Evolutionary conservation across 2,888 invertebrate species (phyloP), one percentile per base, ranked within the genome.

Genomic region (Caenorhabditis plicata): DNA sequence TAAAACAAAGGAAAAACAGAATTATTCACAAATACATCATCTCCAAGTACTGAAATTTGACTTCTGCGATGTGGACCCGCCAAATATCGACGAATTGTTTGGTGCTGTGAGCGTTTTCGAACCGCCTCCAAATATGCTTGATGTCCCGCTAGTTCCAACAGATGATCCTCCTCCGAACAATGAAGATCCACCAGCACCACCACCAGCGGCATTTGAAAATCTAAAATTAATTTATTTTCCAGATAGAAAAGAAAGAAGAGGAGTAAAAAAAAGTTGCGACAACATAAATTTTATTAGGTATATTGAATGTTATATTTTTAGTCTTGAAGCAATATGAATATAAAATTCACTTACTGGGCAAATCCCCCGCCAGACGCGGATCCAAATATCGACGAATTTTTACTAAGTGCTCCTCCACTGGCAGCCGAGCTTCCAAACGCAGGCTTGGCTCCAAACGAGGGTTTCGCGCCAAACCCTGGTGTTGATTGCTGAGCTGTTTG

Each of bases 311-410:
- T n/a, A n/a, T n/a, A n/a, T n/a, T n/a, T n/a, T n/a, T n/a, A n/a
- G n/a, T n/a, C n/a, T n/a, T n/a, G n/a, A n/a, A n/a, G n/a, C n/a
- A n/a, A n/a, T n/a, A n/a, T n/a, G n/a, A n/a, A n/a, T n/a, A n/a
- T n/a, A n/a, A n/a, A n/a, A n/a, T n/a, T n/a, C n/a, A n/a, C n/a
- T n/a, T n/a, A n/a, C n/a, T n/a, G n/a, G n/a, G 39, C 31, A 4
- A 25, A 9, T n/a, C 47, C 23, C 19, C 39, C 23, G 2, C 42
- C 22, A 5, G 51, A 25, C 2, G 42, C 26, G 2, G 40, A 48
- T 26, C 58, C 58, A 20, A 60, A 60, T 19, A 60, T 60, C 11
- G 60, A 60, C 13, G 60, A 40, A 31, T 53, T 53, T 23, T 60
- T 60, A 19, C 52, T 46, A 17, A 60, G 25, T n/a, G 49, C 38